phyloP scores from a whole-genome alignment of 2,113 vertebrate genomes.

The Ptilonorhynchus violaceus region DNA sequence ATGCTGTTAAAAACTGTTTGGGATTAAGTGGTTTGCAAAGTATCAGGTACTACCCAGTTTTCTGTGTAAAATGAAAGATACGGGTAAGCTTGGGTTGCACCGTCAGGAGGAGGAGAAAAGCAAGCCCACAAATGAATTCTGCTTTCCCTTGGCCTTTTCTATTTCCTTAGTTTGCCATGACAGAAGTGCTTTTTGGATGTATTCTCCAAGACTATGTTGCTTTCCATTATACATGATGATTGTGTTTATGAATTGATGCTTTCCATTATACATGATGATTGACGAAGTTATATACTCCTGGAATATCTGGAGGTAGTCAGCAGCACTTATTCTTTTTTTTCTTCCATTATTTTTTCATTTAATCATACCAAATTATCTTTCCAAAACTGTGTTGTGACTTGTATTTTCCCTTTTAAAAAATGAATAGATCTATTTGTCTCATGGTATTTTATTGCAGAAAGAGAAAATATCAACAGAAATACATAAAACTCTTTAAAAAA shows the following conservation, averaged over 20 bases:
- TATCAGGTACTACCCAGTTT: not conserved
- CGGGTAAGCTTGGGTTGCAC: not conserved
- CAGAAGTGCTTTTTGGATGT: not conserved
- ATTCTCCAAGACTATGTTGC: not conserved
- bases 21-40: not conserved
- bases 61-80: not conserved
- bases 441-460: not conserved
- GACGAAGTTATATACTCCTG: not conserved
- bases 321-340: not conserved
- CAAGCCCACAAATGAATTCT: accelerated
- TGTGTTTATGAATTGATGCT: not conserved
- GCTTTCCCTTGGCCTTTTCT: not conserved
- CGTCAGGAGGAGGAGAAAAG: not conserved
- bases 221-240: not conserved
- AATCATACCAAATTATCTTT: not conserved
- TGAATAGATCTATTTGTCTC: not conserved
- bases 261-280: not conserved
- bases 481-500: not conserved
- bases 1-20: not conserved
- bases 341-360: not conserved
- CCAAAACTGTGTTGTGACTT: not conserved
- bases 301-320: not conserved
- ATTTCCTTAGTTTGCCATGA: not conserved
- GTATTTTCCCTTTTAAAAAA: not conserved
- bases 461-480: not conserved